Evolutionary conservation across 2,888 invertebrate species (phyloP).

Genomic region (Petrolisthes manimaculis): DNA sequence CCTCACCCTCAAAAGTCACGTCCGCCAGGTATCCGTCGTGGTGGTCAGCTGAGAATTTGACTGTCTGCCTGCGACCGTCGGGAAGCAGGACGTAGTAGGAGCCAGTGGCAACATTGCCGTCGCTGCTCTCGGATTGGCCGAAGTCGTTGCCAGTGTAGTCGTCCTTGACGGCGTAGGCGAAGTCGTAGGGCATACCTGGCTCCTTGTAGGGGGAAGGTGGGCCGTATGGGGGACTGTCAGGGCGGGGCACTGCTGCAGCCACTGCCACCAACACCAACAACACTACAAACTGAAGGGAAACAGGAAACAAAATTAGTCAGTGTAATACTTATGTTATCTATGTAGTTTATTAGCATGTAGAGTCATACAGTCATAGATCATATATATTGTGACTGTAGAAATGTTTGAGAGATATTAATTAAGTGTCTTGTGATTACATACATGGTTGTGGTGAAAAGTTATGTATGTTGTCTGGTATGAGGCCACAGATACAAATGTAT

Average conservation of each 20-base stretch:
- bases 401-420: too few species aligned
- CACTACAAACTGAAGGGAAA: background rate
- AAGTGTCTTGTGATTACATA: too few species aligned
- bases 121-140: conserved; percentile 49
- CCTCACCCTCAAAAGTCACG: conserved; percentile 64
- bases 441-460: too few species aligned
- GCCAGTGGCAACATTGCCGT: conserved; percentile 52
- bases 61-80: conserved; percentile 54
- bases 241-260: conserved; percentile 22
- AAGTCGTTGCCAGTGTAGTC: conserved; percentile 59
- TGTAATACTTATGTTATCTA: too few species aligned
- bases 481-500: too few species aligned
- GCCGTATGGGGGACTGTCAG: conserved; percentile 32
- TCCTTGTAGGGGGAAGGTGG: conserved; percentile 34
- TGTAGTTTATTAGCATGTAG: too few species aligned
- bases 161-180: conserved; percentile 59
- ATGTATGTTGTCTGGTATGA: too few species aligned
- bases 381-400: too few species aligned
- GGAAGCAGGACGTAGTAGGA: conserved; percentile 54
- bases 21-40: conserved; percentile 51
- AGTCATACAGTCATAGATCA: too few species aligned
- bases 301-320: too few species aligned
- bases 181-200: conserved; percentile 59
- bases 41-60: conserved; percentile 55
- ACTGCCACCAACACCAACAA: conserved; percentile 24